Evolutionary conservation across 2,888 invertebrate genomes (phyloP), one percentile per base, ranked within the genome.

Genomic region (Caenorhabditis sulstoni): DNA sequence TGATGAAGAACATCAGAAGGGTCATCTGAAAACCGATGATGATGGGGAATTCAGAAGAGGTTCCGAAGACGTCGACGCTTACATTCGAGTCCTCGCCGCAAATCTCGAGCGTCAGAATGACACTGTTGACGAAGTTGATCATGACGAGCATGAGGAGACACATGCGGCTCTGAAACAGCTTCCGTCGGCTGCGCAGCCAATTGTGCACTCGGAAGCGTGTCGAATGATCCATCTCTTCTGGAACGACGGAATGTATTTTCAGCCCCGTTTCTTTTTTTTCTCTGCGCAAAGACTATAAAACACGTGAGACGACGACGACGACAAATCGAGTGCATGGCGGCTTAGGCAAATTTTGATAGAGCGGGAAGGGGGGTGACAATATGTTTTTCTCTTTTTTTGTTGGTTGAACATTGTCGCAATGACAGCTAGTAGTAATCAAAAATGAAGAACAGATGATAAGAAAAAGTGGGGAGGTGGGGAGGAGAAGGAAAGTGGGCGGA

Each of bases 81-180:
- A 79, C 79, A 57, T 77, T 66, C 0, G 82, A 82, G 50, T 82
- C 80, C 20, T 79, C 77, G 44, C 82, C 82, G 29, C 79, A 82
- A 29, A 81, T 68, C 52, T 83, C 80, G 50, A 83, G 35, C 45
- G 74, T 81, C 47, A 83, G 67, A 58, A 81, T 70, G 29, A 81
- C 77, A 61, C 80, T 80, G 59, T 83, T 83, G 41, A 76, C 75
- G 52, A 83, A 83, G 45, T 83, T 83, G 67, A 83, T 61, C 61
- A 79, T 68, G 39, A 83, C 70, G 18, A 83, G 50, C 71, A 83
- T 68, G 45, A 81, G 20, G 7, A 79, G 57, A 35, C 79, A 76
- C 74, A 83, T 73, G 52, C 78, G 65, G 23, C 79, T 82, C 82
- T 82, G 79, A 49, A 82, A 78, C 35, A 80, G 50, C 70, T 82